These are phyloP conservation scores for Carcharodon carcharias DNA, from an alignment of 2,797 vertebrate species.

Conservation along the genomic window DNA sequence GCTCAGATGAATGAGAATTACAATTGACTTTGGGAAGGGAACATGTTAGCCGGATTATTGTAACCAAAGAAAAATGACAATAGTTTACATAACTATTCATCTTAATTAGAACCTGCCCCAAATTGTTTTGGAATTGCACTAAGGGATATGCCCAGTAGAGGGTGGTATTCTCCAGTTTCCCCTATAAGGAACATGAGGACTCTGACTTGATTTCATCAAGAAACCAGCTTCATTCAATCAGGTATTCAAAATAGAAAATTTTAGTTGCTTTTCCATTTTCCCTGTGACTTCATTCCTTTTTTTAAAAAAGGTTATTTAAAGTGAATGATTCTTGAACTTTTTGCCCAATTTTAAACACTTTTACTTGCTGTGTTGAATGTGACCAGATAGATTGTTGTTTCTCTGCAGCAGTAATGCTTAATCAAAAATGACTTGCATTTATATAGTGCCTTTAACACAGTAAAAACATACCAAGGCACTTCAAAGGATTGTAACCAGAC, in stretches of 20 bases:
- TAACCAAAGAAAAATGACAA: not conserved
- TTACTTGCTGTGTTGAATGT: not conserved
- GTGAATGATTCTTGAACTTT: not conserved
- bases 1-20: not conserved
- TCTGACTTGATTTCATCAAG: not conserved
- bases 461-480: not conserved
- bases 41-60: not conserved
- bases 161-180: not conserved
- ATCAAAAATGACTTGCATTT: not conserved
- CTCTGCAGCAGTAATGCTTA: not conserved
- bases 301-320: not conserved
- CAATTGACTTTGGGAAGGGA: not conserved
- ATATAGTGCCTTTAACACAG: not conserved
- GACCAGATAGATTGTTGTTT: not conserved
- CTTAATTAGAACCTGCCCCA: no score
- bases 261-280: not conserved
- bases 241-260: not conserved
- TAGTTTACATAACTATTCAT: not conserved
- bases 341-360: not conserved
- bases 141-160: not conserved
- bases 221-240: not conserved
- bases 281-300: not conserved
- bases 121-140: not conserved
- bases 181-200: not conserved
- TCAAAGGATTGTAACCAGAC: no score